Conservation (phyloP, 2,797 vertebrate genomes). For the Menidia menidia region DNA sequence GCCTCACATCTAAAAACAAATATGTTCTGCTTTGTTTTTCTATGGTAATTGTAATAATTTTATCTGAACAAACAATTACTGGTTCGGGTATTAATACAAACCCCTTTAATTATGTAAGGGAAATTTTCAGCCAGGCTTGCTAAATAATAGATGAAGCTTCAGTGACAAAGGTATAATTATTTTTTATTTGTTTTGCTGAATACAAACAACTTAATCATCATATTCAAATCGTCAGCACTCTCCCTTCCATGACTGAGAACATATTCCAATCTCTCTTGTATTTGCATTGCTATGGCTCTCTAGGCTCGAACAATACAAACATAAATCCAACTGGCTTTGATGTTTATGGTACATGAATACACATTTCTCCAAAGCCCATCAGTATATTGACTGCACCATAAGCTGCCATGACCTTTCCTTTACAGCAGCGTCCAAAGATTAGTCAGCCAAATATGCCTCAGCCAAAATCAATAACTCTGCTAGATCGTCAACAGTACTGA, state of each 20-base stretch:
- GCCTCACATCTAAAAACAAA: slow-evolving; percentile 4
- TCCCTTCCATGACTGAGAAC: neutral
- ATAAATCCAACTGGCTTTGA: slow-evolving; percentile 4
- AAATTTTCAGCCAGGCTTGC: slow-evolving; percentile 1
- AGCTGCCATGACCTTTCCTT: slow-evolving; percentile 57
- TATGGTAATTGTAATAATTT: slow-evolving; percentile 18
- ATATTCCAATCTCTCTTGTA: neutral
- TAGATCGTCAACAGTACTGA: slow-evolving; percentile 52
- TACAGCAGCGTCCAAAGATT: slow-evolving; percentile 57
- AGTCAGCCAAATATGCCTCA: slow-evolving; percentile 58
- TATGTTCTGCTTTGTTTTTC: neutral
- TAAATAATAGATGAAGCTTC: slow-evolving; percentile 40
- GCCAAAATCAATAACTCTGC: slow-evolving; percentile 65
- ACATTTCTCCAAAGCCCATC: slow-evolving; percentile 22
- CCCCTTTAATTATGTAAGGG: slow-evolving; percentile 17
- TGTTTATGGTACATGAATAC: slow-evolving; percentile 10
- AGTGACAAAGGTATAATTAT: slow-evolving; percentile 13
- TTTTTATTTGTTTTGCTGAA: slow-evolving; percentile 17
- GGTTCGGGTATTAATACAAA: slow-evolving; percentile 10
- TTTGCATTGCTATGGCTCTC: neutral
- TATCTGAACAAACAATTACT: slow-evolving; percentile 28
- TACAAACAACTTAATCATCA: slow-evolving; percentile 2
- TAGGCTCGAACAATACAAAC: neutral
- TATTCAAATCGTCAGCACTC: slow-evolving; percentile 1
- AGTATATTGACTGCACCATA: slow-evolving; percentile 30